phyloP scores from a whole-genome alignment of 2,888 invertebrate species.

The Ornithoptera alexandrae region DNA sequence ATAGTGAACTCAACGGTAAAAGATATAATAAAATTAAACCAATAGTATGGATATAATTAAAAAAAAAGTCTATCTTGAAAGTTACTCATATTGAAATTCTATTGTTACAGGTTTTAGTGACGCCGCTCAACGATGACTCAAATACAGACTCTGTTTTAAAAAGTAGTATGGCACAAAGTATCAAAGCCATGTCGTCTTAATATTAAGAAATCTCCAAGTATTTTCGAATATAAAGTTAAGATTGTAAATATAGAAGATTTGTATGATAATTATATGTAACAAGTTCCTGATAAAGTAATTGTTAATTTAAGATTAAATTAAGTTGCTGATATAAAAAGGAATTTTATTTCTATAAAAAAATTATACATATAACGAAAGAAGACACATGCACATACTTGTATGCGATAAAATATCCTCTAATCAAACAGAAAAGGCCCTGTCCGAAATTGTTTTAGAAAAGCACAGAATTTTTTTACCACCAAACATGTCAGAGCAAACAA shows the following conservation, averaged over 20 bases:
- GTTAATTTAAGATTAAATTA: slow-evolving; percentile 12
- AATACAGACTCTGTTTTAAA: slow-evolving; percentile 50
- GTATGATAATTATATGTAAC: slow-evolving; percentile 23
- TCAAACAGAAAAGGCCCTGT: too few species aligned
- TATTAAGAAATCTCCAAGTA: slow-evolving; percentile 40
- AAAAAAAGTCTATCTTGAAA: too few species aligned
- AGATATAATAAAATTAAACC: background rate
- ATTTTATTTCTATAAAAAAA: background rate
- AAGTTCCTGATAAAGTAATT: slow-evolving; percentile 17
- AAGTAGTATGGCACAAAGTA: slow-evolving; percentile 53
- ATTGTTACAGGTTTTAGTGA: slow-evolving; percentile 58
- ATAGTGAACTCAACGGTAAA: background rate
- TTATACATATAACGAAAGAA: too few species aligned
- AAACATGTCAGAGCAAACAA: too few species aligned
- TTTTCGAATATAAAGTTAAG: slow-evolving; percentile 50
- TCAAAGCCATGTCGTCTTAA: slow-evolving; percentile 56
- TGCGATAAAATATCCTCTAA: too few species aligned
- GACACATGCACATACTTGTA: too few species aligned
- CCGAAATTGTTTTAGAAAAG: too few species aligned
- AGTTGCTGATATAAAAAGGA: slow-evolving; percentile 6
- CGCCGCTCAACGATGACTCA: slow-evolving; percentile 55
- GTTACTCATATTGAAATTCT: background rate
- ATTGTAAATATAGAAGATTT: slow-evolving; percentile 51
- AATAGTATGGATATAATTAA: background rate
- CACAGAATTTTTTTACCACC: too few species aligned